phyloP scores from a whole-genome alignment of 2,113 vertebrate species.

The Lethenteron camtschaticum region DNA sequence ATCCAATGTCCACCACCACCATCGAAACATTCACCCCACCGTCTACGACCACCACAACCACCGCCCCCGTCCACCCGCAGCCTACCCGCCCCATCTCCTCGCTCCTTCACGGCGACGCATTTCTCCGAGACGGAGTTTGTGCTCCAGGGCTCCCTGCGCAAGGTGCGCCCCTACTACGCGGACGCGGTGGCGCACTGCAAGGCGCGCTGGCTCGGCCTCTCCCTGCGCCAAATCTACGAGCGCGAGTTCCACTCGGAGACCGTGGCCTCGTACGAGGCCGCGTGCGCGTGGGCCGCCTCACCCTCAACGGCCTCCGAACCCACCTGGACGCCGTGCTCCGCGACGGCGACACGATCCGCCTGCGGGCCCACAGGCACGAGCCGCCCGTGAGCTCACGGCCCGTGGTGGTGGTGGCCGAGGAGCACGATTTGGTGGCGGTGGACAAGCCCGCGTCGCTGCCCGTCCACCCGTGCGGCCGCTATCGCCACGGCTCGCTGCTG shows the following conservation, averaged over 20 bases:
- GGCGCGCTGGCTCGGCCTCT: constrained; percentile 76
- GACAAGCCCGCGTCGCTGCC: constrained; percentile 85
- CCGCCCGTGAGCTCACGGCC: constrained; percentile 53
- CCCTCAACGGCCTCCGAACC: constrained; percentile 36
- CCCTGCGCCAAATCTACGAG: constrained; percentile 49
- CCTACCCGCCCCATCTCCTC: too few species aligned
- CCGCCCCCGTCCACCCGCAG: constrained; percentile 18
- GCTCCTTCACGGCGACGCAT: not conserved
- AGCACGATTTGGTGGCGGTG: constrained; percentile 58
- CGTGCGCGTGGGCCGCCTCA: constrained; percentile 49
- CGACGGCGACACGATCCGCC: constrained; percentile 71
- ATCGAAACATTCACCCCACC: constrained; percentile 16
- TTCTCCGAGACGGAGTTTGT: constrained; percentile 52
- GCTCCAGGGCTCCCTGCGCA: constrained; percentile 63
- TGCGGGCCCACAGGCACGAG: constrained; percentile 79
- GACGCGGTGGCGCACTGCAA: constrained; percentile 83
- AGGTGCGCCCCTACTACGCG: constrained; percentile 68
- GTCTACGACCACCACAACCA: constrained; percentile 56
- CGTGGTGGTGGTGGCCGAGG: constrained; percentile 41
- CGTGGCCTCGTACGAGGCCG: constrained; percentile 41
- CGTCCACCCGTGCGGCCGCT: constrained; percentile 82
- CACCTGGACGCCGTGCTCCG: constrained; percentile 25
- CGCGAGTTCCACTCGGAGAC: constrained; percentile 62
- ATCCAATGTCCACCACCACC: too few species aligned
- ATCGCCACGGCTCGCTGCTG: constrained; percentile 80